These are phyloP conservation scores for Brenthis ino DNA, from an alignment of 2,888 invertebrate species.

Conservation along the genomic window DNA sequence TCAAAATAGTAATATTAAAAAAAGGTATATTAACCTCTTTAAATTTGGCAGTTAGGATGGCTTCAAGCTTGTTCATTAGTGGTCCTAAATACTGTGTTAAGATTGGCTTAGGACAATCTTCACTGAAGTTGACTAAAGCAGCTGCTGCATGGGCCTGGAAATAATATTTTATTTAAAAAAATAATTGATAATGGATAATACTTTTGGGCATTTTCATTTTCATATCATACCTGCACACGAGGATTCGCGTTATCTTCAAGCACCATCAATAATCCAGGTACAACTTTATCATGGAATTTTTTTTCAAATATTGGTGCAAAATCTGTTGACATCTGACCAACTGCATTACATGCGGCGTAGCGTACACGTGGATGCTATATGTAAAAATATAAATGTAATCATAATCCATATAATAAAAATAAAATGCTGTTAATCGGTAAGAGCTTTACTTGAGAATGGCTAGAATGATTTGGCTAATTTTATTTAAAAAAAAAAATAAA, in stretches of 20 bases:
- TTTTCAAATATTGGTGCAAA: constrained; percentile 98
- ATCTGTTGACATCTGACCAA: constrained; percentile 99
- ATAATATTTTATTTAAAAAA: constrained; percentile 16
- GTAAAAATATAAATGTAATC: neutral
- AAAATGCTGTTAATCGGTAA: too few relatives aligned
- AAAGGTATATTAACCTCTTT: constrained; percentile 85
- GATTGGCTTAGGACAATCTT: constrained; percentile 98
- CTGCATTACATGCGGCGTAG: constrained; percentile 98
- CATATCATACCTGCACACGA: constrained; percentile 88
- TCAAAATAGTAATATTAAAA: too few relatives aligned
- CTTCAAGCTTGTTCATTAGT: constrained; percentile 95
- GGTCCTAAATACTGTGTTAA: constrained; percentile 94
- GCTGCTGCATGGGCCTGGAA: constrained; percentile 90
- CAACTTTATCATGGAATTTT: constrained; percentile 97
- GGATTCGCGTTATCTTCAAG: constrained; percentile 96
- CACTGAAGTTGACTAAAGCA: constrained; percentile 99
- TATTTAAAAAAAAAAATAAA: neutral
- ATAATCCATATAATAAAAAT: neutral
- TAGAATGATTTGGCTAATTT: too few relatives aligned
- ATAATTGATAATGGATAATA: neutral
- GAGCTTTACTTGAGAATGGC: too few relatives aligned
- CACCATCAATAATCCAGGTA: constrained; percentile 93
- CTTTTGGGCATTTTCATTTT: neutral
- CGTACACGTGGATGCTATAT: constrained; percentile 93
- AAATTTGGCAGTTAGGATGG: constrained; percentile 94